Evolutionary conservation across 2,888 invertebrate genomes (phyloP), one percentile per base, ranked within the genome.

Genomic region (Agapostemon virescens): DNA sequence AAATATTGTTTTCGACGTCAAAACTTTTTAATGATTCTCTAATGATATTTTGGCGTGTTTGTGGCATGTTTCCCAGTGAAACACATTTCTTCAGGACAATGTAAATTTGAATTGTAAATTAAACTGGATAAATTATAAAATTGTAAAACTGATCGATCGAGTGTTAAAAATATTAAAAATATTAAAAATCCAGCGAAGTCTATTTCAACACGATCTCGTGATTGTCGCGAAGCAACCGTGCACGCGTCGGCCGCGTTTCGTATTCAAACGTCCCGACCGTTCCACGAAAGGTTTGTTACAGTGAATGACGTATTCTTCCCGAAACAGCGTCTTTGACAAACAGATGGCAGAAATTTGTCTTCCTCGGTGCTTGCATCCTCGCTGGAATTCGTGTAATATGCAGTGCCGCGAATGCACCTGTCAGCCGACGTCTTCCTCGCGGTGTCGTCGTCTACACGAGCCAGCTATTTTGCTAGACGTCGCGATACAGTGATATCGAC

Each of bases 261-360:
- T 20, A 45, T 9, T 9, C 45, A 45, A 45, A 45, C 9, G n/a
- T 45, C 45, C 45, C 9, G 45, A 2, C 9, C 2, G 9, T 49
- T 49, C 49, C 49, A 9, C n/a, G 49, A 49, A 49, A 11, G 49
- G n/a, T 49, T n/a, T n/a, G n/a, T 49, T 49, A 49, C 49, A 49
- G 49, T 3, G 58, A 55, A 45, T 58, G 70, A 30, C 6, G 73
- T 55, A n/a, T 17, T 23, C 52, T 49, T 49, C 49, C 49, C 49
- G 49, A 49, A 55, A 55, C 55, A 55, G 26, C 26, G 26, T 26
- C 55, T 55, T 55, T 67, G 40, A 67, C 17, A 13, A 38, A 20
- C 64, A 33, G 36, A 30, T 26, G 36, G 17, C 26, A 23, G 55
- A 55, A 55, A 55, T 55, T 55, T 26, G 55, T 26, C 26, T 26